These are phyloP conservation scores for Cephus pygmeus DNA, from an alignment of 2,888 invertebrate species.

Conservation along the genomic window DNA sequence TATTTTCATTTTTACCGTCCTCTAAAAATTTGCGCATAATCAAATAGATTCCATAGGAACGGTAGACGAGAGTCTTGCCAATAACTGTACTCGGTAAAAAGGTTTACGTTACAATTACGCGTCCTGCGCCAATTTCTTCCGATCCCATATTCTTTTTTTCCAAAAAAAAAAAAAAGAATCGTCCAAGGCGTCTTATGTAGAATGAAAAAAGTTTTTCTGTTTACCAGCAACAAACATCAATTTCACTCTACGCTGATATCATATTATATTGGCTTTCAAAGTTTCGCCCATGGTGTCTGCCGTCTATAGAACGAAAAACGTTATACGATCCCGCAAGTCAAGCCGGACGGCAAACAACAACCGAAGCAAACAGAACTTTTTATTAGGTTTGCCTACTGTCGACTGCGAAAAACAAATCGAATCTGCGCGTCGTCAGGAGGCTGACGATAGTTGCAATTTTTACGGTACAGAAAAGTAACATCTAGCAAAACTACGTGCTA, in stretches of 20 bases:
- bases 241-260: conserved; percentile 17
- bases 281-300: conserved; percentile 2
- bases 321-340: background rate
- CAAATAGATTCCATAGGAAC: background rate
- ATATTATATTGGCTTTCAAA: conserved; percentile 20
- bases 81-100: background rate
- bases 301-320: background rate
- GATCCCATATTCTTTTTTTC: too few relatives aligned
- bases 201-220: conserved; percentile 12
- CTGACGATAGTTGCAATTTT: background rate
- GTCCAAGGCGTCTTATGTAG: too few relatives aligned
- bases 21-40: background rate
- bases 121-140: background rate
- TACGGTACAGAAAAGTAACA: background rate
- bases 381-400: background rate
- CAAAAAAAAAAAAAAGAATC: too few relatives aligned
- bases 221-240: conserved; percentile 20
- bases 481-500: background rate
- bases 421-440: background rate
- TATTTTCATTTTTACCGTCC: background rate
- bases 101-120: background rate
- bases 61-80: background rate
- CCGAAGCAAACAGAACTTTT: background rate
- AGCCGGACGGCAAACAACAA: background rate
- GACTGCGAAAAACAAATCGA: background rate